phyloP scores from a whole-genome alignment of 2,888 invertebrate species.

The Elgonia sp. region DNA sequence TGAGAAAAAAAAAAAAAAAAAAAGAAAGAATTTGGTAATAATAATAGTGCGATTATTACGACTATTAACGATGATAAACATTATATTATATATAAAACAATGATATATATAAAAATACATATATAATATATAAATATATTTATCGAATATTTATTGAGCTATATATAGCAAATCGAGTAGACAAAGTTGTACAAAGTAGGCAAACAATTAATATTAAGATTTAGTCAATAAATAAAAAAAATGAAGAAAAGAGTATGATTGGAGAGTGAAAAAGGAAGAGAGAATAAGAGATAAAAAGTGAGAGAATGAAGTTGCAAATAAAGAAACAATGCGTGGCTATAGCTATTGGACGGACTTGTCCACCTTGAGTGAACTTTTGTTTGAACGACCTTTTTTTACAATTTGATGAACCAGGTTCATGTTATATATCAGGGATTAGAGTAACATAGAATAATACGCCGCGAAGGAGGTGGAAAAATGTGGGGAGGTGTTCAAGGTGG shows the following conservation, averaged over 20 bases:
- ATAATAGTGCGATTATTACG: conserved; percentile 81
- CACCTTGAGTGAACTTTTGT: conserved; percentile 80
- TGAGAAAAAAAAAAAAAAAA: conserved; percentile 44
- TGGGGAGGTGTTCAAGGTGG: conserved; percentile 81
- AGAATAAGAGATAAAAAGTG: conserved; percentile 42
- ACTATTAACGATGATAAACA: conserved; percentile 80
- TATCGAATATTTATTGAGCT: conserved; percentile 86
- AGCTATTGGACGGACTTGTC: conserved; percentile 72
- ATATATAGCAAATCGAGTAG: conserved; percentile 83
- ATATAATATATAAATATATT: conserved; percentile 84
- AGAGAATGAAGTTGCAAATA: conserved; percentile 37
- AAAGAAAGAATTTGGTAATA: conserved; percentile 77
- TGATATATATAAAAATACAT: conserved; percentile 78
- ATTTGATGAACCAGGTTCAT: conserved; percentile 85
- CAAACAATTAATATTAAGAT: conserved; percentile 77
- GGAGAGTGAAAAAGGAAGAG: conserved; percentile 55
- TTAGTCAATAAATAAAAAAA: conserved; percentile 63
- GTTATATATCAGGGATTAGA: conserved; percentile 87
- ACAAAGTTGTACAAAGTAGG: conserved; percentile 85
- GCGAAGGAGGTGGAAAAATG: conserved; percentile 81
- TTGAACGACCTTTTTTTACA: conserved; percentile 83
- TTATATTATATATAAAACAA: conserved; percentile 84
- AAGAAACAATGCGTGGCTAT: conserved; percentile 65
- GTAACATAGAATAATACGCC: conserved; percentile 85
- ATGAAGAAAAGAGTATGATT: conserved; percentile 43